Base-by-base conservation (phyloP, 2,888 invertebrate genomes). In the Eustalomyia histrio region DNA sequence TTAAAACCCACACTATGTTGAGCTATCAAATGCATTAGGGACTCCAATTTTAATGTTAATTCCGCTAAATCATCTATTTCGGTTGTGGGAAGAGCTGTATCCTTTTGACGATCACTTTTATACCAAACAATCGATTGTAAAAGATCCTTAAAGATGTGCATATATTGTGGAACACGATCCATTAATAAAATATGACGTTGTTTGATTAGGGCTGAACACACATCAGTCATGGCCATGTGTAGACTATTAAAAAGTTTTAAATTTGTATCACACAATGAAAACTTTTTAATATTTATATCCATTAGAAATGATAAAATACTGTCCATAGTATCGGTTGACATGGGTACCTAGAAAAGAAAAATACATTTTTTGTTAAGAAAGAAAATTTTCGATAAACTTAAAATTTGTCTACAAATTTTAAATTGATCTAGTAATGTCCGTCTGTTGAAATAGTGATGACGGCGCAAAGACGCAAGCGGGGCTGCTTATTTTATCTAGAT, bases 121-220 rank as follows among this genome's bases (percentile, higher is more conserved):
- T 90, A 91, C 86, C 88, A 88, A 10, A 90, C 86, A 73, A 91
- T 84, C 0, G 90, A 84, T 76, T 90, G 89, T 6, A 90, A 47
- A 12, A 90, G 83, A 75, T 90, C 89, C 84, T 89, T 87, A 24
- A 88, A 89, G 9, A 91, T 81, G 0, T 87, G 85, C 50, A 86
- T 84, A 82, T 90, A 85, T 67, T 90, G 90, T 8, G 90, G 86
- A 0, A 90, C 86, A 0, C 91, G 88, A 83, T 90, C 90, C 80
- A 87, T 83, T 60, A 90, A 83, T 0, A 89, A 80, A 1, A 85
- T 12, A 33, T 85, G 83, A 12, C 89, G 87, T 52, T 87, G 85
- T 33, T 87, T 87, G 18, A 90, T 83, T 21, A 90, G 63, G 0
- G 84, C 76, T 33, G 85, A 72, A 67, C 87, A 87, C 5, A 90